phyloP scores from a whole-genome alignment of 35 echinoderm and acorn worm species.

The Eucidaris tribuloides region DNA sequence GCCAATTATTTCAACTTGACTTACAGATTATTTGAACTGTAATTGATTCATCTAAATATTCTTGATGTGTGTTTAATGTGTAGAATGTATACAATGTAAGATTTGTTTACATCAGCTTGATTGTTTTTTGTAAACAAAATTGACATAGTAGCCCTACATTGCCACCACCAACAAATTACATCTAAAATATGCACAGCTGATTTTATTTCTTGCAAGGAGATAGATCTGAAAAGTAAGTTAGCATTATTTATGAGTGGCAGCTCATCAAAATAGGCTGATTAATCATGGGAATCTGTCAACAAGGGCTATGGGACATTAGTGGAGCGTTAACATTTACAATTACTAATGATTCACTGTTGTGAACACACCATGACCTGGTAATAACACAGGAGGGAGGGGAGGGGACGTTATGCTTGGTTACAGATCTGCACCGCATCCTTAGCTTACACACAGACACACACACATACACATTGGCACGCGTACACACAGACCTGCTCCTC shows the following conservation, averaged over 20 bases:
- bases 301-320: background rate
- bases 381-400: background rate
- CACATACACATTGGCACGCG: background rate
- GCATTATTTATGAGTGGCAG: constrained; percentile 16
- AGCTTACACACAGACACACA: background rate
- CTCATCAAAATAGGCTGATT: background rate
- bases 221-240: background rate
- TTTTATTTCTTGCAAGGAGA: background rate
- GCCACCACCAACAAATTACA: too few relatives aligned
- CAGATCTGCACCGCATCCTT: background rate
- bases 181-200: background rate
- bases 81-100: background rate
- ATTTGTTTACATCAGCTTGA: background rate
- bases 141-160: background rate
- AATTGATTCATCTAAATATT: too few relatives aligned
- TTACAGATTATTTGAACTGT: too few relatives aligned
- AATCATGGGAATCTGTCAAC: background rate
- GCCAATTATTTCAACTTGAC: too few relatives aligned
- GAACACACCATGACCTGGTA: background rate
- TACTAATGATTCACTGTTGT: constrained; percentile 3
- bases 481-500: background rate
- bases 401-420: constrained; percentile 15
- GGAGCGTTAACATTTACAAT: constrained; percentile 18
- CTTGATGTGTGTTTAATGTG: background rate
- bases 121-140: background rate